Evolutionary conservation across 2,113 vertebrate species (phyloP), one percentile per base, ranked within the genome.

Genomic region (Otis tarda): DNA sequence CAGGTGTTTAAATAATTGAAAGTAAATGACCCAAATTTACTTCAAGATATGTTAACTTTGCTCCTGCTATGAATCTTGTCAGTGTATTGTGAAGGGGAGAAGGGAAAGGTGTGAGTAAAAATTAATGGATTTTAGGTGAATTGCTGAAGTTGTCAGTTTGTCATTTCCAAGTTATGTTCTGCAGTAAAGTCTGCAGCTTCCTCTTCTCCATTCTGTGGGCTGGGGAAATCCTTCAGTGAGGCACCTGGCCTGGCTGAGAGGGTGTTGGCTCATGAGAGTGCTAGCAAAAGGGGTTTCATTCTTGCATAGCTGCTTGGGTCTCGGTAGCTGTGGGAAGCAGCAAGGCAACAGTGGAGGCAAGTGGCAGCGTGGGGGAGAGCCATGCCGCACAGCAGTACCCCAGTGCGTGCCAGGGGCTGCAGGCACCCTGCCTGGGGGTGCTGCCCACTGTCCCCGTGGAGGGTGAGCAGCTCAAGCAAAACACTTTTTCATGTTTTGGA

Each of bases 181-280:
- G 8, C 43, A 75, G 82, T 23, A 37, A 20, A 6, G 1, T 0
- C 3, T 20, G 57, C 4, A 3, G 53, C 53, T 82, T 50, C 3
- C 0, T 63, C 39, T 59, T 25, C 23, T 56, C 24, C 8, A 25
- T 47, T 71, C 33, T 60, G 18, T 53, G 35, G 47, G 30, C 8
- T 57, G 27, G 41, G n/a, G 31, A 61, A 18, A 2, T 70, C 56
- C 47, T 83, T 65, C 68, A 86, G 35, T 0, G 2, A 53, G 56
- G 28, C 56, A 18, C 43, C 28, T 27, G 22, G 9, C 28, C 33
- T 55, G 22, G n/a, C 39, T 65, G 1, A 0, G 25, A 8, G 22
- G 14, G 28, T 2, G 1, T 2, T 89, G 67, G 75, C 31, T 75
- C 22, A n/a, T 12, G 45, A 60, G 31, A 19, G 3, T 9, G 6